Evolutionary conservation across 2,888 invertebrate species (phyloP).

Genomic region (Nephrotoma appendiculata): DNA sequence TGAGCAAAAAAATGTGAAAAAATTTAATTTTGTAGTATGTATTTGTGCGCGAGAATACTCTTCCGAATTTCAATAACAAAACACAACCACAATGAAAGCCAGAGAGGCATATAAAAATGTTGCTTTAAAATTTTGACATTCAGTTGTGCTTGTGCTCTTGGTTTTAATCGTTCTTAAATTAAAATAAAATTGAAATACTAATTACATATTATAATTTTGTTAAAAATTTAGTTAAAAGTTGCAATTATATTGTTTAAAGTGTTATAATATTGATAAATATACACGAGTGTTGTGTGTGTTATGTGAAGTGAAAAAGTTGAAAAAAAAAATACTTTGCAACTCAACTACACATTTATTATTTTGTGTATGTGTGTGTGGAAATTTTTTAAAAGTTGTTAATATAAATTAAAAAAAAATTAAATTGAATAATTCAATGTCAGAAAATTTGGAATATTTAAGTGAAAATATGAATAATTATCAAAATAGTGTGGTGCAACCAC

Average conservation of each 20-base stretch:
- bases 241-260: neutral
- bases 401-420: neutral
- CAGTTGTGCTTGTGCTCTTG: neutral
- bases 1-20: neutral
- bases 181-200: neutral
- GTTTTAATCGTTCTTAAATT: neutral
- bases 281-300: neutral
- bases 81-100: neutral
- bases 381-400: conserved; percentile 23
- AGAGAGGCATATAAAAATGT: neutral
- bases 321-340: neutral
- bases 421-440: neutral
- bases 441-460: neutral
- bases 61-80: neutral
- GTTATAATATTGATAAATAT: neutral
- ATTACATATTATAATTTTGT: neutral
- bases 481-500: conserved; percentile 63
- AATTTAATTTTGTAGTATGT: neutral
- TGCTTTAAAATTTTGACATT: neutral
- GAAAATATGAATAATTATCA: conserved; percentile 20
- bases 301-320: neutral
- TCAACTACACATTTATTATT: neutral
- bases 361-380: conserved; percentile 21
- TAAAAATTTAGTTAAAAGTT: neutral
- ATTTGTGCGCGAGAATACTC: neutral